Base-by-base conservation (phyloP, 2,113 vertebrate species). In the Salminus brasiliensis region DNA sequence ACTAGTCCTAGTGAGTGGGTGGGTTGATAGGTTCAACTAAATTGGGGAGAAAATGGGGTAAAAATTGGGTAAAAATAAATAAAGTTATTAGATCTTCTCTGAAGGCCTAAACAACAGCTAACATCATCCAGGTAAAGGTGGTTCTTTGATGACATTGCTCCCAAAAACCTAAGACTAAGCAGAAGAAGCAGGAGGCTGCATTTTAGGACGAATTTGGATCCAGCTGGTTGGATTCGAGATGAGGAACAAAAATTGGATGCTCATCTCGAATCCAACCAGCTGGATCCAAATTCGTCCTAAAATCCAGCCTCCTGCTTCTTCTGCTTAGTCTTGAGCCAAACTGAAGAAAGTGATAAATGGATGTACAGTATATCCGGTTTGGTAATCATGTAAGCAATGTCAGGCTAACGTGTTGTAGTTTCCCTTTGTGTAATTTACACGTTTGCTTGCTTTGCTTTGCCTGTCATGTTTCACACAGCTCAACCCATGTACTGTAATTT, bases 401-500 rank as follows among this genome's bases (percentile, higher is more conserved):
- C 39, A 43, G 39, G 6, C 39, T 11, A n/a, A n/a, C n/a, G n/a
- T n/a, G n/a, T n/a, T n/a, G n/a, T n/a, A n/a, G n/a, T 49, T 49
- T 12, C 4, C 13, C 18, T 32, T 15, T 15, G 55, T 13, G 25
- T 27, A 9, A 3, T 62, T 62, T 7, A 32, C 30, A 23, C 6
- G 16, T 34, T 21, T 63, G 30, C 32, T 4, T 4, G 25, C 12
- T 62, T 30, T 8, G n/a, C 2, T n/a, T n/a, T n/a, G n/a, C n/a
- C 60, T 34, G 60, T 11, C 57, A 6, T 30, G 59, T 59, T 74
- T n/a, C 66, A 47, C 55, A 74, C 36, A 27, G 34, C 47, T 63
- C 52, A 76, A 43, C 47, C 10, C n/a, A 41, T 81, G 74, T 80
- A 84, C 74, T 84, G 82, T 81, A 63, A 59, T 53, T 55, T 9